Evolutionary conservation across 2,113 vertebrate species (phyloP).

Genomic region (Machaerirhynchus nigripectus): DNA sequence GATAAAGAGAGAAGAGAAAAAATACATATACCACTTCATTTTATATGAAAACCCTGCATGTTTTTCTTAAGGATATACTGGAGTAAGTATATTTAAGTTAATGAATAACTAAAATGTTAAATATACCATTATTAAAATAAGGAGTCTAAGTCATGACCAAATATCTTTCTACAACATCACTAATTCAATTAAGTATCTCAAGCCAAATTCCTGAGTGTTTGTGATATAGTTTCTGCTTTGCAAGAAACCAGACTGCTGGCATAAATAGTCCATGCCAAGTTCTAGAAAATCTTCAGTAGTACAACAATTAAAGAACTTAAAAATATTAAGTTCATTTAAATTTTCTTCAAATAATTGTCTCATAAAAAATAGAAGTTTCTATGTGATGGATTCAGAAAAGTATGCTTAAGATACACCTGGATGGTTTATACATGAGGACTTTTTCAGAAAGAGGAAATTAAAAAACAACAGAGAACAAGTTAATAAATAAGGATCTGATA

Average conservation of each 20-base stretch:
- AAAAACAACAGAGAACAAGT: background rate
- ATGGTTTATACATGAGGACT: background rate
- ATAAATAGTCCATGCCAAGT: background rate
- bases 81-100: background rate
- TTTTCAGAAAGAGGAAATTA: background rate
- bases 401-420: background rate
- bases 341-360: background rate
- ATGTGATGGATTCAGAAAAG: background rate
- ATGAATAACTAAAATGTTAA: background rate
- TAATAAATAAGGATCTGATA: background rate
- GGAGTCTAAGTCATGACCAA: background rate
- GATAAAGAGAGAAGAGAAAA: background rate
- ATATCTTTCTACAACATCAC: background rate
- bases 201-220: background rate
- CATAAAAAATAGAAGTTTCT: background rate
- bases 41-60: background rate
- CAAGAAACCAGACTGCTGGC: background rate
- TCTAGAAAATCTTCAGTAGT: background rate
- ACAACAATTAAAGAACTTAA: background rate
- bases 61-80: background rate
- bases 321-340: background rate
- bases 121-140: background rate
- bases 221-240: background rate
- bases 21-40: background rate
- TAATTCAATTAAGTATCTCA: background rate